A percentile compares a stretch with the other conserved stretches of the same genome.
Conservation (phyloP, 1,140 invertebrate genomes). For the Stegodyphus dumicola region DNA sequence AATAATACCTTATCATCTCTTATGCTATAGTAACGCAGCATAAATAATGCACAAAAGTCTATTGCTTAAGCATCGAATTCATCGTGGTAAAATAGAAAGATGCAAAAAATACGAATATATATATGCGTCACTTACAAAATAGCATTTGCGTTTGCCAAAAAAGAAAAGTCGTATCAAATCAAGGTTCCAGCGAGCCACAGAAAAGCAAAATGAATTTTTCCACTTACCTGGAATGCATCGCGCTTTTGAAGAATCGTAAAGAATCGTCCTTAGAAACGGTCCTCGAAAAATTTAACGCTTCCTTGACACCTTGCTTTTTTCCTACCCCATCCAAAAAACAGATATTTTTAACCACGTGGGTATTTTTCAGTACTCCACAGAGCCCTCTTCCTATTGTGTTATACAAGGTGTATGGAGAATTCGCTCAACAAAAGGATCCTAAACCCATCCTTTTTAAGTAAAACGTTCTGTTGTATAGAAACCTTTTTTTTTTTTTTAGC, state of each 20-base stretch:
- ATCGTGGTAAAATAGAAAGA: no score
- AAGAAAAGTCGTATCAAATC: no score
- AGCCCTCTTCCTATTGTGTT: constrained; percentile 39
- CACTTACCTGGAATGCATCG: not conserved
- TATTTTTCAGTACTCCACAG: constrained; percentile 1
- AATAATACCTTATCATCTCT: no score
- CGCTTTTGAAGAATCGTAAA: not conserved
- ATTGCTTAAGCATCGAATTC: no score
- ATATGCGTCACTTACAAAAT: no score
- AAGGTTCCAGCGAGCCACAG: no score
- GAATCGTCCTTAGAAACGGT: constrained; percentile 28
- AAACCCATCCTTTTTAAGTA: constrained; percentile 25
- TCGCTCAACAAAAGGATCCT: constrained; percentile 18
- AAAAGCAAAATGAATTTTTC: not conserved
- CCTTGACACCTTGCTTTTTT: not conserved
- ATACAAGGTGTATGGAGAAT: constrained; percentile 30
- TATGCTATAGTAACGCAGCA: no score
- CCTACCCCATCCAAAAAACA: constrained; percentile 27
- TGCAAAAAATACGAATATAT: no score
- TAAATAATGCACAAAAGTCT: no score
- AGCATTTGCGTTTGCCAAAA: no score
- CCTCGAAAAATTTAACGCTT: constrained; percentile 30
- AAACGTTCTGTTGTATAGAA: not conserved
- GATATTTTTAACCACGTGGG: constrained; percentile 30
- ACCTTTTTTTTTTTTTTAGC: not conserved